A percentile compares a stretch with the other conserved stretches of the same genome.
Evolutionary conservation across 1,140 invertebrate species (phyloP).

Genomic region (Periplaneta americana): DNA sequence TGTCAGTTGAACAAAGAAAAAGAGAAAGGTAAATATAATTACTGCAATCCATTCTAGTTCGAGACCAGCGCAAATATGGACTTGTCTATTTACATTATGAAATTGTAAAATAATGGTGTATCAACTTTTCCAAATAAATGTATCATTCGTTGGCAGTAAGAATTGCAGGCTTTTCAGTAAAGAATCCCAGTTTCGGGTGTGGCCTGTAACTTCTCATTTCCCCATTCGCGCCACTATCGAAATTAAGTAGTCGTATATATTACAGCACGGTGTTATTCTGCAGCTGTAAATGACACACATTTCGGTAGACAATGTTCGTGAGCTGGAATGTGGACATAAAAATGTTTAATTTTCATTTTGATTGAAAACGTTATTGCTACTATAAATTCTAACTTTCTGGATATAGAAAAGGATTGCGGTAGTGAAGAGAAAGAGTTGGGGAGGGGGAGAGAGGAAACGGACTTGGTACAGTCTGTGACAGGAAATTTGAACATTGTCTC

Average conservation of each 20-base stretch:
- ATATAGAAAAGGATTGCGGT: background rate
- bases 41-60: no score
- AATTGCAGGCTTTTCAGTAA: no score
- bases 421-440: background rate
- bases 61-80: no score
- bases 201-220: no score
- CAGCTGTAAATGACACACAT: background rate
- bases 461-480: background rate
- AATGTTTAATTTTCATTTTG: constrained; percentile 12
- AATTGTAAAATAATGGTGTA: no score
- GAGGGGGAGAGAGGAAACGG: background rate
- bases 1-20: no score
- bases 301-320: background rate
- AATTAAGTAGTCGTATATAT: background rate
- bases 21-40: no score
- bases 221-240: background rate
- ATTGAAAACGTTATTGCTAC: constrained; percentile 8
- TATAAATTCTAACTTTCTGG: constrained; percentile 2
- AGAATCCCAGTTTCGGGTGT: no score
- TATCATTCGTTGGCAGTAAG: no score
- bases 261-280: background rate
- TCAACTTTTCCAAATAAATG: no score
- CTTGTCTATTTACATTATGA: no score
- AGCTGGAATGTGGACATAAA: constrained; percentile 4
- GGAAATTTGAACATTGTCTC: background rate